These are phyloP conservation scores for Lacerta viridis DNA, from an alignment of 2,797 vertebrate species.

Conservation along the genomic window DNA sequence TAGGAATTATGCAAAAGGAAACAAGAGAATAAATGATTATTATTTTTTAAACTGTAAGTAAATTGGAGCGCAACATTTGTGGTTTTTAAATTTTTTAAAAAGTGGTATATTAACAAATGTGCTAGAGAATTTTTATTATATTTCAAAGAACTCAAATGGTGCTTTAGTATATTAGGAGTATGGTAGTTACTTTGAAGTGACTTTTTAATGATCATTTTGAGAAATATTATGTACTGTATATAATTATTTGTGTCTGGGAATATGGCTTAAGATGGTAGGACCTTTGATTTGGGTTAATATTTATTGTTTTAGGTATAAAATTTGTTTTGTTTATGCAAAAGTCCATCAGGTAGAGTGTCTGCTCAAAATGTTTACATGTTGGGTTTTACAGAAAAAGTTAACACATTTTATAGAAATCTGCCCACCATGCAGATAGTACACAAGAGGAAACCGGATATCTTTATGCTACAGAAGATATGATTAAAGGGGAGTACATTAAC, in stretches of 20 bases:
- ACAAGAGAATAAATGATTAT: constrained; percentile 15
- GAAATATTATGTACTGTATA: neutral
- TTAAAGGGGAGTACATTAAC: neutral
- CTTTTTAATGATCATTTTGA: neutral
- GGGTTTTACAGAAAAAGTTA: neutral
- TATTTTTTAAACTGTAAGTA: neutral
- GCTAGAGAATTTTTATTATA: neutral
- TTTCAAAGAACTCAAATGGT: neutral
- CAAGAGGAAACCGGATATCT: neutral
- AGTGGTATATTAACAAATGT: neutral
- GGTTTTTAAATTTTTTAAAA: neutral
- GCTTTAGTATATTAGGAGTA: neutral
- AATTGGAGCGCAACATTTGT: neutral
- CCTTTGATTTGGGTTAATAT: neutral
- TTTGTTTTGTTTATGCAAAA: neutral
- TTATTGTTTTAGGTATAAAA: neutral
- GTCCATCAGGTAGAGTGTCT: neutral
- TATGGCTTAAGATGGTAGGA: neutral
- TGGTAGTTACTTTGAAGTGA: neutral
- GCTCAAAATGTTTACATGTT: neutral
- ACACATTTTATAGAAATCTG: neutral
- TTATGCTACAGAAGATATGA: constrained; percentile 11
- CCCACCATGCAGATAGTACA: neutral
- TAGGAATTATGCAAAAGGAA: constrained; percentile 26
- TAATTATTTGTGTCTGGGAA: neutral